Conservation (phyloP, 2,113 vertebrate species). For the Platycercus adscitus region DNA sequence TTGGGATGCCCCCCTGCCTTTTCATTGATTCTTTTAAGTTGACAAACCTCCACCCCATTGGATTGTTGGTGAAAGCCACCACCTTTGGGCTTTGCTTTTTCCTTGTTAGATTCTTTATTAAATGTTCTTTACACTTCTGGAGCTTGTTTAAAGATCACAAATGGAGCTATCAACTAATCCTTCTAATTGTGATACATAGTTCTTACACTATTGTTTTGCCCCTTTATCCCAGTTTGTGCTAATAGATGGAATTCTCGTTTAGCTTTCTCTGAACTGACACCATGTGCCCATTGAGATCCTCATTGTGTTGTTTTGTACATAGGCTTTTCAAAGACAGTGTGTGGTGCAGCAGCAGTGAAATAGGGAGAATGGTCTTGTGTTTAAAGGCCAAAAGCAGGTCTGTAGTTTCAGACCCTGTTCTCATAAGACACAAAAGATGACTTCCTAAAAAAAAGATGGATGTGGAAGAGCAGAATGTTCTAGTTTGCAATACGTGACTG, state of each 20-base stretch:
- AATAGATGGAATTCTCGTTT: no score
- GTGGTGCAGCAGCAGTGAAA: neutral
- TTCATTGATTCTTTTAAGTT: neutral
- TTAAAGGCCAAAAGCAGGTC: neutral
- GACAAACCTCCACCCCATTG: neutral
- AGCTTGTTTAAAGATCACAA: neutral
- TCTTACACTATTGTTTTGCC: neutral
- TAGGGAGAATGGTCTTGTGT: neutral
- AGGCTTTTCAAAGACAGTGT: neutral
- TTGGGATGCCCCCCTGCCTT: neutral
- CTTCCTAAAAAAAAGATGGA: neutral
- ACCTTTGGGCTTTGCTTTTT: neutral
- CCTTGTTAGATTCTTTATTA: neutral
- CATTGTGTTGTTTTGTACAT: no score
- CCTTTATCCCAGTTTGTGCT: neutral
- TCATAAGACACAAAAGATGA: neutral
- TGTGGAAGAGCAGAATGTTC: neutral
- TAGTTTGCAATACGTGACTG: rapidly evolving
- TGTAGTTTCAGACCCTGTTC: neutral
- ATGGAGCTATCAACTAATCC: neutral
- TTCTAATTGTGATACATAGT: neutral
- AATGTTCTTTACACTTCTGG: neutral
- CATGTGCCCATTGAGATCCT: neutral
- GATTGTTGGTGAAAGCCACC: neutral
- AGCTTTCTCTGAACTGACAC: neutral